phyloP scores from a whole-genome alignment of 1,140 invertebrate genomes.

The Proctacanthus coquilletti region DNA sequence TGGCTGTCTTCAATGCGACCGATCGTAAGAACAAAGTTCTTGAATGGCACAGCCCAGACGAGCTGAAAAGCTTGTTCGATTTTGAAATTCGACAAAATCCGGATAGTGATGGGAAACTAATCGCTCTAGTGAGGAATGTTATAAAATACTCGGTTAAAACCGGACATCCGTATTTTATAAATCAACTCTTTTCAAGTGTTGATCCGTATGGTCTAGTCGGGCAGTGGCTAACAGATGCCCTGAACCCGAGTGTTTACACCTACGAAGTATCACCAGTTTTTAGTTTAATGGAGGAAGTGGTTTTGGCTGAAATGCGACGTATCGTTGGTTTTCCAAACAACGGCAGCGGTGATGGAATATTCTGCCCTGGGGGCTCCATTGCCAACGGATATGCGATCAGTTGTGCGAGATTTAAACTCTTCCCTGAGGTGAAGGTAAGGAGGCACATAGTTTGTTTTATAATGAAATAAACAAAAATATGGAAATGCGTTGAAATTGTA shows the following conservation, averaged over 20 bases:
- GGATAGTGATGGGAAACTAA: slow-evolving; percentile 47
- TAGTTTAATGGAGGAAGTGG: slow-evolving; percentile 69
- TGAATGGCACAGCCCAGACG: slow-evolving; percentile 54
- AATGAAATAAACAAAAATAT: slow-evolving; percentile 8
- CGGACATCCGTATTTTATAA: slow-evolving; percentile 73
- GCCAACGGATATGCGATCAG: slow-evolving; percentile 92
- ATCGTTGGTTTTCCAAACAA: slow-evolving; percentile 67
- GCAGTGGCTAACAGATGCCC: slow-evolving; percentile 70
- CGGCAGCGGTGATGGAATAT: slow-evolving; percentile 73
- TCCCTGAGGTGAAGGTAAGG: slow-evolving; percentile 63
- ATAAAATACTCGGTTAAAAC: slow-evolving; percentile 74
- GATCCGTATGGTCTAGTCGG: slow-evolving; percentile 73
- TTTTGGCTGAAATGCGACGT: slow-evolving; percentile 65
- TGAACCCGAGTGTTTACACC: slow-evolving; percentile 80
- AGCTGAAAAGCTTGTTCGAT: slow-evolving; percentile 46
- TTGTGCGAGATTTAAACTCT: slow-evolving; percentile 60
- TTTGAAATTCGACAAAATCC: slow-evolving; percentile 42
- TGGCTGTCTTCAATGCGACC: slow-evolving; percentile 59
- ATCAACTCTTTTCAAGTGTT: slow-evolving; percentile 71
- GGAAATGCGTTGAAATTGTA: neutral
- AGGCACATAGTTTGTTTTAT: no score
- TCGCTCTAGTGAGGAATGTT: slow-evolving; percentile 45
- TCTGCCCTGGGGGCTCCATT: slow-evolving; percentile 89
- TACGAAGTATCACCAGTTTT: slow-evolving; percentile 85
- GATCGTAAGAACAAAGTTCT: slow-evolving; percentile 51